These are phyloP conservation scores for Threskiornis aethiopicus DNA, from an alignment of 2,797 vertebrate genomes.

Conservation along the genomic window DNA sequence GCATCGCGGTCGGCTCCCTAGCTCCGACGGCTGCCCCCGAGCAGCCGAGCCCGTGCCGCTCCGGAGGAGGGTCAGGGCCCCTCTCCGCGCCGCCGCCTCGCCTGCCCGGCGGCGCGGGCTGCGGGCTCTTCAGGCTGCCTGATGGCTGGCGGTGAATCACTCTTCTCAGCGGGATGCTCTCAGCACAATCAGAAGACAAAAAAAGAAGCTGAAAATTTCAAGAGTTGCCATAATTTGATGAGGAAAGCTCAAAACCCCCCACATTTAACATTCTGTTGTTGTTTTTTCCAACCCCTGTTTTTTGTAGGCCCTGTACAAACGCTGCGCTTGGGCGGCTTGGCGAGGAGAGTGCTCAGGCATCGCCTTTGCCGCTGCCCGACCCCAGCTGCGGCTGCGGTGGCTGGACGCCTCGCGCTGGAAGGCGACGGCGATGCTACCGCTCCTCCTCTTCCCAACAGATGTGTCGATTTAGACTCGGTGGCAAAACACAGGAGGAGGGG, in stretches of 20 bases:
- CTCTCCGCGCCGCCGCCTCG: background rate
- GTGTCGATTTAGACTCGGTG: fast-evolving
- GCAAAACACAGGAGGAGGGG: background rate
- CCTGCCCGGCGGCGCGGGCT: background rate
- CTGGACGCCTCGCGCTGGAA: background rate
- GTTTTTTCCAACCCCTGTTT: background rate
- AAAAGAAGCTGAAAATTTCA: background rate
- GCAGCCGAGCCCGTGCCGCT: background rate
- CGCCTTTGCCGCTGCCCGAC: background rate
- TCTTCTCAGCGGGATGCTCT: background rate
- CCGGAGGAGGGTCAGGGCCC: background rate
- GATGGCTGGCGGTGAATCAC: background rate
- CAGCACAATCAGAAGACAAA: background rate
- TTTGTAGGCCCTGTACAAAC: background rate
- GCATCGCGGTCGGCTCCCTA: fast-evolving
- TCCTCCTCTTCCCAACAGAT: background rate
- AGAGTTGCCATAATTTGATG: background rate
- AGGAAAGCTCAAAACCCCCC: background rate
- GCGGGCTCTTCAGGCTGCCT: background rate
- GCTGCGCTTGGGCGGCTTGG: fast-evolving
- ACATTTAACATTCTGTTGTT: fast-evolving
- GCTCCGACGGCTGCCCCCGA: background rate
- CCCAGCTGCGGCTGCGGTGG: background rate
- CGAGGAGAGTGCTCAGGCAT: background rate
- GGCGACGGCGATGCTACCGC: background rate